Percentiles rank a stretch among this genome's conserved stretches.
These are phyloP conservation scores for Lithobates sylvaticus DNA, from an alignment of 2,797 vertebrate species.

Conservation along the genomic window DNA sequence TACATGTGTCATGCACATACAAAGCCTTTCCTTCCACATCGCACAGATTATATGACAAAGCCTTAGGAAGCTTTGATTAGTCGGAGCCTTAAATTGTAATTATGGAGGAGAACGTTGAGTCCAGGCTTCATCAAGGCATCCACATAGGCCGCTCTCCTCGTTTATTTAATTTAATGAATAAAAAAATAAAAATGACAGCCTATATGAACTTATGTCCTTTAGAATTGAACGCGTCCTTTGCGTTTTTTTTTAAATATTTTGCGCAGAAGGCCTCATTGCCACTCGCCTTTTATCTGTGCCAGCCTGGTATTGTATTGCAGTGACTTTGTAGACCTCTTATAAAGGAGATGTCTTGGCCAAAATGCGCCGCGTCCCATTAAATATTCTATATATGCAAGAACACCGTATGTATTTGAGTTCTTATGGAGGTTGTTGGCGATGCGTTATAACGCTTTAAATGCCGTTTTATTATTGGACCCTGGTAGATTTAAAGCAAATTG, in stretches of 20 bases:
- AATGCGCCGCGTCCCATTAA: neutral
- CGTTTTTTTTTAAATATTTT: neutral
- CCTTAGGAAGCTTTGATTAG: neutral
- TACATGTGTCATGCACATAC: slow-evolving; percentile 1
- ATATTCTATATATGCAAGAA: neutral
- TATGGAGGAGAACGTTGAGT: no score
- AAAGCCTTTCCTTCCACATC: neutral
- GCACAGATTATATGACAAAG: neutral
- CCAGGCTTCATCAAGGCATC: neutral
- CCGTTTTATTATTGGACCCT: neutral
- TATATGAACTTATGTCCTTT: neutral
- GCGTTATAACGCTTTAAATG: neutral
- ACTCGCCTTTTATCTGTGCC: neutral
- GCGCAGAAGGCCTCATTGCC: neutral
- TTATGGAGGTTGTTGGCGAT: neutral
- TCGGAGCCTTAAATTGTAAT: neutral
- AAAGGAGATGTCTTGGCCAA: no score
- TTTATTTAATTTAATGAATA: no score
- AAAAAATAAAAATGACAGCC: no score
- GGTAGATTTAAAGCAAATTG: neutral
- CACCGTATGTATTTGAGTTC: no score
- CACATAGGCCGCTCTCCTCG: neutral
- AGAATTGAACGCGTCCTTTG: neutral
- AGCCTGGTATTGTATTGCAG: slow-evolving; percentile 4
- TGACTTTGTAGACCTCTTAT: neutral